Evolutionary conservation across 2,113 vertebrate species (phyloP), one percentile per base, ranked within the genome.

Genomic region (Charadrius vociferus): DNA sequence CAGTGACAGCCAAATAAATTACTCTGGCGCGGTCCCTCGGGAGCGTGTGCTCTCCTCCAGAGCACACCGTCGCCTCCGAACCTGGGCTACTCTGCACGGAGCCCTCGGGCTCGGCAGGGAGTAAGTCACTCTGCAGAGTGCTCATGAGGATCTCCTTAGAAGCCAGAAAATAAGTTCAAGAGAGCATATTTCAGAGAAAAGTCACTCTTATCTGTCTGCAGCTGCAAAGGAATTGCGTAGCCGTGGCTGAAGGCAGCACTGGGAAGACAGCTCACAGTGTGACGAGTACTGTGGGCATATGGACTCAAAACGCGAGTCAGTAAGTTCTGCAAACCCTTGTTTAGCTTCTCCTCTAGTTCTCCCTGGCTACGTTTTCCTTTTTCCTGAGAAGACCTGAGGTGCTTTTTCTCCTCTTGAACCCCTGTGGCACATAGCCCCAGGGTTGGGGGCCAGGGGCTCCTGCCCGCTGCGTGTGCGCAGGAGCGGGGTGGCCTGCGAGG

Each of bases 391-490:
- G 63, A 26, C 14, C 12, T 27, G 22, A 58, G 67, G 30, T 41
- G 17, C 9, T 3, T 86, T 32, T 77, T 36, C 55, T 47, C 34
- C 43, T n/a, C 56, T 34, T 20, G 19, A 73, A 52, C 66, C 67
- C 9, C 62, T 9, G 1, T 4, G 45, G 36, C 62, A 56, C 2
- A 0, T 6, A 32, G 65, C 37, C 50, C 20, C 1, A 5, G 41
- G 34, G 26, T 7, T 5, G 3, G 72, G 62, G 63, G 43, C 13
- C 36, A 9, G 36, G 36, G 79, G 50, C 47, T n/a, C 55, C 32
- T 16, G 4, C 45, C 45, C 5, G 0, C 29, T 0, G 5, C 9
- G 1, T 1, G 5, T 4, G 32, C 32, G 2, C 36, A 9, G 52
- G 41, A 62, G 66, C 5, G 49, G 49, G 23, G 49, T 50, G 49